A percentile compares a stretch with the other conserved stretches of the same genome.
Conservation (phyloP, 2,888 invertebrate genomes). For the Drosophila algonquin region DNA sequence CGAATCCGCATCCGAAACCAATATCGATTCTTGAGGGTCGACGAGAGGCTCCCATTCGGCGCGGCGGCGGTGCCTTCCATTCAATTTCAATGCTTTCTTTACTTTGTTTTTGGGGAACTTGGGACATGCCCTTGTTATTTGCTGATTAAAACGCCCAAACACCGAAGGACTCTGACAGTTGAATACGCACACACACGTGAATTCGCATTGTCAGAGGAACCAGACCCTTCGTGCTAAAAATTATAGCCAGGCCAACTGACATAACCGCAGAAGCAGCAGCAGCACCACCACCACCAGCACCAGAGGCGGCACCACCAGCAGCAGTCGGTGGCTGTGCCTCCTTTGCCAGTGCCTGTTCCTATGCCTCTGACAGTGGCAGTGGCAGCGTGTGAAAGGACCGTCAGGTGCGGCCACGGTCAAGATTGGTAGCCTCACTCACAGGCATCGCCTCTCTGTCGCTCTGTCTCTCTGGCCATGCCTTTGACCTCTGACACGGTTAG, state of each 20-base stretch:
- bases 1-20: slow-evolving; percentile 43
- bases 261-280: slow-evolving; percentile 56
- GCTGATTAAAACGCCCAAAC: slow-evolving; percentile 66
- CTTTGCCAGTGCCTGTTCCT: background rate
- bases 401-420: slow-evolving; percentile 60
- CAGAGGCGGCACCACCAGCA: background rate
- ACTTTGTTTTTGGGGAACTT: background rate
- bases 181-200: slow-evolving; percentile 40
- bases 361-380: slow-evolving; percentile 11
- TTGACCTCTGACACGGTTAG: slow-evolving; percentile 45
- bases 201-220: slow-evolving; percentile 13
- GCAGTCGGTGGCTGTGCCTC: background rate
- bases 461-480: slow-evolving; percentile 26
- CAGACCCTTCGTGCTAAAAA: slow-evolving; percentile 64
- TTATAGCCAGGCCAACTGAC: slow-evolving; percentile 72
- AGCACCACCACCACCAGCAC: background rate
- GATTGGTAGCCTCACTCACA: slow-evolving; percentile 22
- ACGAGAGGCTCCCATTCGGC: slow-evolving; percentile 23
- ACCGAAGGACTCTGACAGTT: slow-evolving; percentile 45
- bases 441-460: slow-evolving; percentile 2
- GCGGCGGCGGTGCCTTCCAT: slow-evolving; percentile 12
- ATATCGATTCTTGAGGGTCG: slow-evolving; percentile 7
- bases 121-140: slow-evolving; percentile 48
- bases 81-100: slow-evolving; percentile 60
- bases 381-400: slow-evolving; percentile 67